phyloP scores from a whole-genome alignment of 1,140 invertebrate species.

The Reticulitermes speratus region DNA sequence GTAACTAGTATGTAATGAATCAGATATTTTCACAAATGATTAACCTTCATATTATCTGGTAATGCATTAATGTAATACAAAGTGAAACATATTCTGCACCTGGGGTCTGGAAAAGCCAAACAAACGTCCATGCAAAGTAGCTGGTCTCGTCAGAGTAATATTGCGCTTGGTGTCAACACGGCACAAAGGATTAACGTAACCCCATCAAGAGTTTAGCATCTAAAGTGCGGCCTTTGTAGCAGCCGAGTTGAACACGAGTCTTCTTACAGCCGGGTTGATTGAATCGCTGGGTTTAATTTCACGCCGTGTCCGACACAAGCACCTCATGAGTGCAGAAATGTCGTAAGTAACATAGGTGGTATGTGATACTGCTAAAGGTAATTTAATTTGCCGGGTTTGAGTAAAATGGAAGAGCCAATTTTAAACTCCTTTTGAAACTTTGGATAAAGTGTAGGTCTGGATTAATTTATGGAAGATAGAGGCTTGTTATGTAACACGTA shows the following conservation, averaged over 20 bases:
- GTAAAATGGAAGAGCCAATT: no score
- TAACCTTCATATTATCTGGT: no score
- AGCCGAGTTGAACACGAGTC: background rate
- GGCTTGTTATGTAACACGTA: no score
- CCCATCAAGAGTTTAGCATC: conserved; percentile 1
- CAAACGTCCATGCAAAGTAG: background rate
- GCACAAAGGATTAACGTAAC: conserved; percentile 13
- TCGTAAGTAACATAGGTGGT: no score
- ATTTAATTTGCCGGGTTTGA: no score
- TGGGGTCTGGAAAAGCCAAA: background rate
- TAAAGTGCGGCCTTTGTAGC: background rate
- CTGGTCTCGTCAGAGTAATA: background rate
- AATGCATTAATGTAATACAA: no score
- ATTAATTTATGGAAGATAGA: no score
- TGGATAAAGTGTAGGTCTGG: no score
- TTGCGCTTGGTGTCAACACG: background rate
- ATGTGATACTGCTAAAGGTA: no score
- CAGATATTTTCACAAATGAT: no score
- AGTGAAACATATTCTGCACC: background rate
- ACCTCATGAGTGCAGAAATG: background rate
- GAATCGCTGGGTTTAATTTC: conserved; percentile 13
- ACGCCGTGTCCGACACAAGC: background rate
- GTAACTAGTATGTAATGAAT: no score
- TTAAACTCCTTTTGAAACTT: no score
- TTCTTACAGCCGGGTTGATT: background rate